Conservation (phyloP, 2,113 vertebrate species). For the Delphinus delphis region DNA sequence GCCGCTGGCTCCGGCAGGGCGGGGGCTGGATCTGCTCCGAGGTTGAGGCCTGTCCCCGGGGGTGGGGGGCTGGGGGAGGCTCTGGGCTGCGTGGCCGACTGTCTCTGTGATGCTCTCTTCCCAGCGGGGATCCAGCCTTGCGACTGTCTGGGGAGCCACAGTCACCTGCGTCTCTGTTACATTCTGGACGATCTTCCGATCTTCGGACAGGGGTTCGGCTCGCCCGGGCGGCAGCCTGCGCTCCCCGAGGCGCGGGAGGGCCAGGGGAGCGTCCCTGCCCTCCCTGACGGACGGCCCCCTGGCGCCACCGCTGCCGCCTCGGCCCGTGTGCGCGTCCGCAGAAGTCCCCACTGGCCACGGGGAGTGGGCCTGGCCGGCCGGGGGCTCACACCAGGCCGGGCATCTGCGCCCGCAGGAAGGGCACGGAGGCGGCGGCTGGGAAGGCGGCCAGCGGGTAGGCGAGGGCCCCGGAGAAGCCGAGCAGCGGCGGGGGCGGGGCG, state of each 20-base stretch:
- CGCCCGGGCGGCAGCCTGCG: neutral
- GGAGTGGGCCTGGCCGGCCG: neutral
- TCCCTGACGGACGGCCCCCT: too few relatives aligned
- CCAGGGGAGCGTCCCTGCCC: rapidly evolving
- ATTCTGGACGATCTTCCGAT: neutral
- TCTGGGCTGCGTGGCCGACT: neutral
- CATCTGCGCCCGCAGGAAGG: slow-evolving; percentile 92
- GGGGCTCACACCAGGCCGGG: slow-evolving; percentile 89
- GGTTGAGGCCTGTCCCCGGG: neutral
- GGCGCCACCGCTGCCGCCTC: neutral
- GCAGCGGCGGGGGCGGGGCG: slow-evolving; percentile 84
- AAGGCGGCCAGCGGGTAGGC: slow-evolving; percentile 90
- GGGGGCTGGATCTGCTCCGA: neutral
- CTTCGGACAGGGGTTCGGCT: neutral
- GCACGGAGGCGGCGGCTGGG: slow-evolving; percentile 86
- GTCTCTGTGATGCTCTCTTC: neutral
- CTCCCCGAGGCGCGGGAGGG: neutral
- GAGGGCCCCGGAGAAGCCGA: slow-evolving; percentile 87
- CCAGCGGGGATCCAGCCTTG: neutral
- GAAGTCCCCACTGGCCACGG: neutral
- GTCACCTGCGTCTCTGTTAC: neutral
- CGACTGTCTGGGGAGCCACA: neutral
- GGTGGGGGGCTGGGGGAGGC: neutral
- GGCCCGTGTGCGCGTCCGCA: neutral
- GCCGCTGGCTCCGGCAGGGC: neutral